These are phyloP conservation scores for Troides oblongomaculatus DNA, from an alignment of 2,888 invertebrate genomes.

Conservation along the genomic window DNA sequence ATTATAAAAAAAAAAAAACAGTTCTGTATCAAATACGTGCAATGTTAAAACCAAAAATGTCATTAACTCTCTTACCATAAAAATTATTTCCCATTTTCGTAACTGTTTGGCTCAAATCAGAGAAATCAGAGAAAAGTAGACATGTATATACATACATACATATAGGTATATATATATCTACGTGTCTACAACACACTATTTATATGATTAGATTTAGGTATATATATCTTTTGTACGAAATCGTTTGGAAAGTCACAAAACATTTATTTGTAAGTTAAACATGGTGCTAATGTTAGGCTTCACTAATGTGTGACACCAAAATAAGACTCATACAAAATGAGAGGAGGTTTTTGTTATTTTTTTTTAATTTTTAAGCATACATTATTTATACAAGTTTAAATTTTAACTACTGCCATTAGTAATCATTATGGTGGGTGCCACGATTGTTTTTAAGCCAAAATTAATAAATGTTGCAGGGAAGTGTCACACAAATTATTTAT, in stretches of 20 bases:
- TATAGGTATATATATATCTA: slow-evolving; percentile 21
- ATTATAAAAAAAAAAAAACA: slow-evolving; percentile 52
- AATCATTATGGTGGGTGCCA: slow-evolving; percentile 62
- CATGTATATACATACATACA: too few species aligned
- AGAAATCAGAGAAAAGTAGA: slow-evolving; percentile 47
- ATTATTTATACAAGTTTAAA: slow-evolving; percentile 74
- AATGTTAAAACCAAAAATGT: slow-evolving; percentile 79
- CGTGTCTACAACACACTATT: slow-evolving; percentile 72
- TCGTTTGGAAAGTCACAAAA: slow-evolving; percentile 78
- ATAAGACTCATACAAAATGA: slow-evolving; percentile 74
- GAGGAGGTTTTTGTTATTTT: slow-evolving; percentile 72
- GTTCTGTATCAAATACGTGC: slow-evolving; percentile 74
- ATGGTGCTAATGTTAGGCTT: slow-evolving; percentile 79
- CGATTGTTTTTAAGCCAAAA: slow-evolving; percentile 54
- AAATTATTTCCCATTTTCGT: slow-evolving; percentile 62
- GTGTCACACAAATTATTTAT: slow-evolving; percentile 73
- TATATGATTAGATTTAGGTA: slow-evolving; percentile 77
- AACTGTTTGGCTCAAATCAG: slow-evolving; percentile 76
- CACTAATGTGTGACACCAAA: slow-evolving; percentile 79
- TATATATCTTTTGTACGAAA: slow-evolving; percentile 79
- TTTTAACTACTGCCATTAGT: slow-evolving; percentile 77
- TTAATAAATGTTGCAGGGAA: slow-evolving; percentile 72
- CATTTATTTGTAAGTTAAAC: slow-evolving; percentile 74
- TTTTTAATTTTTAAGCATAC: slow-evolving; percentile 76
- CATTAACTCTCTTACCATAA: slow-evolving; percentile 69